Base-by-base conservation (phyloP, 2,113 vertebrate species). In the Rallus limicola region DNA sequence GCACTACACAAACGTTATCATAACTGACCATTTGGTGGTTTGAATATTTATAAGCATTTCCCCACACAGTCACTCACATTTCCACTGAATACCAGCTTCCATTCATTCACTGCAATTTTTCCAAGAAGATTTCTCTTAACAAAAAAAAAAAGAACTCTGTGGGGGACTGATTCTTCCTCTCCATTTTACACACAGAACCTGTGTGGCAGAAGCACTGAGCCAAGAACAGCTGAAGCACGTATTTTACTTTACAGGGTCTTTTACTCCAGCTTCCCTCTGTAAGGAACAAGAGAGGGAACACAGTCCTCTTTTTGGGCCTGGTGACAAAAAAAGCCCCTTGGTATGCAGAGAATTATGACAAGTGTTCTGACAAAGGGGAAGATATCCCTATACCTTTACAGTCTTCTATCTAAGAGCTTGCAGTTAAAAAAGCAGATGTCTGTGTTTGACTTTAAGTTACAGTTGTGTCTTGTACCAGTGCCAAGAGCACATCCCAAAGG, bases 1-100 rank as follows among this genome's bases (percentile, higher is more conserved):
- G 36, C 74, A 10, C 92, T 40, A 59, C 13, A 23, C 59, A 13
- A 89, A 89, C 11, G 56, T 97, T 91, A 96, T 92, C 95, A 56
- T 33, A 87, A 82, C 88, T 95, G 94, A 97, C 89, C 94, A 95
- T 77, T 89, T 94, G 93, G 90, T 56, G 82, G 40, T 74, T 88
- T 97, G 86, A 91, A 97, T 95, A 91, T 74, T 96, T 95, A 96
- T 90, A 77, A 97, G 93, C 62, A 62, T 83, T 84, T 95, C 83
- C 91, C 81, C 72, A 72, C 84, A 88, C 77, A 78, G 88, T 75
- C 93, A 23, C 90, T 93, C 62, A 12, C 15, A 65, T 79, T 90
- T 74, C 78, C 91, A 88, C 74, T 78, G 78, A 95, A 67, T 88
- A 77, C 55, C 80, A 91, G 55, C 95, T 94, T 74, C 77, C 83